Conservation (phyloP, 2,797 vertebrate genomes). For the Hoplostethus mediterraneus region DNA sequence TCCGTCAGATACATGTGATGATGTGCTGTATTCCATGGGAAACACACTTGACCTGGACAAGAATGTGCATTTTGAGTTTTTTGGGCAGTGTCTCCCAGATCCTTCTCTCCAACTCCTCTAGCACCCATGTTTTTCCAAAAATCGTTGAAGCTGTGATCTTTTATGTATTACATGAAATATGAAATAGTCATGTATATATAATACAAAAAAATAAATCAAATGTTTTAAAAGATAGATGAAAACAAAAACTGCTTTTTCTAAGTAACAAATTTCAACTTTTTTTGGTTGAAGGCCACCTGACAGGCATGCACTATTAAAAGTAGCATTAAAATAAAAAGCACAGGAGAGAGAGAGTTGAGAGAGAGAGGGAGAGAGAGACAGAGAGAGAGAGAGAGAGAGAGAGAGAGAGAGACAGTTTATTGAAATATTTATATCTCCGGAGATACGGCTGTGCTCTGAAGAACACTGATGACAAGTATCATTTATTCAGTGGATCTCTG, state of each 20-base stretch:
- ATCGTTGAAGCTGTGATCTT: conserved; percentile 2
- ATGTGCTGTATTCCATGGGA: conserved; percentile 10
- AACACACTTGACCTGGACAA: conserved; percentile 16
- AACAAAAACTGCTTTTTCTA: neutral
- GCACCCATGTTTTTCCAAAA: neutral
- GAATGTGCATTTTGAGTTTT: conserved; percentile 13
- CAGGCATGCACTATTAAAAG: neutral
- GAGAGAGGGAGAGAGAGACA: conserved; percentile 21
- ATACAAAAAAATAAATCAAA: conserved; percentile 15
- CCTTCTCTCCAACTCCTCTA: neutral
- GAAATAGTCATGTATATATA: neutral
- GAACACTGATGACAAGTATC: conserved; percentile 63
- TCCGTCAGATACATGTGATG: conserved; percentile 19
- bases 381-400: conserved; percentile 6
- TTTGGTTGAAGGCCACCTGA: neutral
- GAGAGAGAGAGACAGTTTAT: conserved; percentile 26
- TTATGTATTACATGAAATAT: neutral
- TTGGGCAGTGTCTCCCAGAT: neutral
- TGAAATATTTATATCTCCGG: conserved; percentile 62
- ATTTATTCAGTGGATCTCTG: conserved; percentile 67
- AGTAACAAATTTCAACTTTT: neutral
- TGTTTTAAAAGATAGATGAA: conserved; percentile 7
- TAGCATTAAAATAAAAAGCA: conserved; percentile 4
- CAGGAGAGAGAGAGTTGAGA: neutral
- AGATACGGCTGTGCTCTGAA: conserved; percentile 56